Conservation (phyloP, 2,797 vertebrate species). For the Trachops cirrhosus region DNA sequence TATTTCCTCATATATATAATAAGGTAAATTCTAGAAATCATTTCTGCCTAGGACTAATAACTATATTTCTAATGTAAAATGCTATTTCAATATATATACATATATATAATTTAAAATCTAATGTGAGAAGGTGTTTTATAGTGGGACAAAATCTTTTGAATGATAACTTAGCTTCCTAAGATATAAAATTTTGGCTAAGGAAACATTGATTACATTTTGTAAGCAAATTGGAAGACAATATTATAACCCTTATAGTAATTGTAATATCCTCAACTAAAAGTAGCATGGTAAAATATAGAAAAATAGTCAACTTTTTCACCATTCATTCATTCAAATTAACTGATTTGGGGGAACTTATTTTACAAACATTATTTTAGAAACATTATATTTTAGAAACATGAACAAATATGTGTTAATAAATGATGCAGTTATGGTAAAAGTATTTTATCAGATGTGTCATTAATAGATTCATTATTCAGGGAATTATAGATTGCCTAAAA, state of each 20-base stretch:
- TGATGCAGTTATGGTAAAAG: not conserved
- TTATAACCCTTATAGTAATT: not conserved
- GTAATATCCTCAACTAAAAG: not conserved
- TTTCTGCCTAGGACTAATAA: not conserved
- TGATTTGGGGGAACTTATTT: conserved; percentile 3
- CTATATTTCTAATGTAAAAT: not conserved
- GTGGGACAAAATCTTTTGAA: not conserved
- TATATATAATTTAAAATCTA: not conserved
- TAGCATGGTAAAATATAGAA: not conserved
- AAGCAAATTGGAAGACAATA: not conserved
- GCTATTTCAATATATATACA: not conserved
- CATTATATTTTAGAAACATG: conserved; percentile 1
- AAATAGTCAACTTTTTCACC: not conserved
- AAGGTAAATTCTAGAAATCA: not conserved
- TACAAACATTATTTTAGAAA: not conserved
- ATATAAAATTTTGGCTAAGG: not conserved
- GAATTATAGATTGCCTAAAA: not conserved
- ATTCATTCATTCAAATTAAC: not conserved
- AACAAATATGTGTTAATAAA: not conserved
- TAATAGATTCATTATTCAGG: not conserved
- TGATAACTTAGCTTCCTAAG: not conserved
- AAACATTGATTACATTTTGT: not conserved
- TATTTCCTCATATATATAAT: not conserved
- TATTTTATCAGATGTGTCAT: not conserved
- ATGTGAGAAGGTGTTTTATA: not conserved